A percentile compares a stretch with the other conserved stretches of the same genome.
Evolutionary conservation across 1,140 invertebrate genomes (phyloP).

Genomic region (Bombus consobrinus): DNA sequence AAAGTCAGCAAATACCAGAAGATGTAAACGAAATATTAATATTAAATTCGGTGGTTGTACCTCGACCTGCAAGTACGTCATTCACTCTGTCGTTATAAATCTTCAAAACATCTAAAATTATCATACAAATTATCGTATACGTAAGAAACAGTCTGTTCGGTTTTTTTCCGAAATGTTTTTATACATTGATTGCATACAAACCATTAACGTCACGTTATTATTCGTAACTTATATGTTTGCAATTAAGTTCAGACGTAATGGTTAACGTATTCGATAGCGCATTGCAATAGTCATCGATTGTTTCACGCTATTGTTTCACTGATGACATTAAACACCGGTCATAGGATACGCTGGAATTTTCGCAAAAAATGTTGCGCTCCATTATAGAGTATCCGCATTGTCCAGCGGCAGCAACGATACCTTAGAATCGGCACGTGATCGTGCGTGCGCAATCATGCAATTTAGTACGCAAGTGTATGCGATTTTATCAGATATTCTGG

Average conservation of each 20-base stretch:
- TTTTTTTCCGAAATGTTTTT: neutral
- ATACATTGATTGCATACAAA: neutral
- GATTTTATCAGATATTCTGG: too few relatives aligned
- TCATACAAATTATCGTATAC: neutral
- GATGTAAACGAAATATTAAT: neutral
- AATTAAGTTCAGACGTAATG: neutral
- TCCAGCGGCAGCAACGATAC: neutral
- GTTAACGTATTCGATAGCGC: neutral
- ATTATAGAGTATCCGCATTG: too few relatives aligned
- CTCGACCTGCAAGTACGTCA: neutral
- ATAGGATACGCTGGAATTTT: slow-evolving; percentile 14
- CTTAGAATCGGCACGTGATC: slow-evolving; percentile 4
- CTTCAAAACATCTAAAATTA: slow-evolving; percentile 8
- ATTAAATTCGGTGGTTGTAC: neutral
- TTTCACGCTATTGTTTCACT: neutral
- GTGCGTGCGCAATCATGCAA: too few relatives aligned
- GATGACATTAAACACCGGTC: neutral
- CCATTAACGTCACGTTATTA: neutral
- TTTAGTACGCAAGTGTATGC: too few relatives aligned
- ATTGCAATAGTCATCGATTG: neutral
- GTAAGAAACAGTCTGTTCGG: neutral
- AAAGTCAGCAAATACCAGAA: neutral
- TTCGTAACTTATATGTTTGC: neutral
- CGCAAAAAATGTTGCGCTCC: neutral
- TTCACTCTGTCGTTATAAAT: neutral